These are phyloP conservation scores for Zosterops hypoxanthus DNA, from an alignment of 2,113 vertebrate species.

Conservation along the genomic window DNA sequence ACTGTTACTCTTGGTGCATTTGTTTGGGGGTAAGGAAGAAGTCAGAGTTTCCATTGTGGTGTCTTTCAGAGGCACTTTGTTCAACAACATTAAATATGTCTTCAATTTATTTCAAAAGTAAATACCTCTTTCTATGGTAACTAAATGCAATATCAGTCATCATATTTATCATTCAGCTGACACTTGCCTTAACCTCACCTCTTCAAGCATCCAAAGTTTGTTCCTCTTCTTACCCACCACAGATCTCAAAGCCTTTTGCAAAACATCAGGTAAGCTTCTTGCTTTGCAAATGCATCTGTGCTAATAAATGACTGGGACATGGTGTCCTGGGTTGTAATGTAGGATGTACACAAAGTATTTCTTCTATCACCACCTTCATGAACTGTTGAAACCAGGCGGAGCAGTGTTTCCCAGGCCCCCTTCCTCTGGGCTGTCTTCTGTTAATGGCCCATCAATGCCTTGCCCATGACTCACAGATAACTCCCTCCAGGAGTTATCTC, in stretches of 20 bases:
- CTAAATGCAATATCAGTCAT: not conserved
- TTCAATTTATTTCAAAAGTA: not conserved
- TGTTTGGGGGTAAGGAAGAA: accelerated
- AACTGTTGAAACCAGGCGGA: too few species aligned
- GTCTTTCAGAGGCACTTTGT: not conserved
- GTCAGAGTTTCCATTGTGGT: not conserved
- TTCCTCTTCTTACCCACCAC: not conserved
- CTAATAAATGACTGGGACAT: not conserved
- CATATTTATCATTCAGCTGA: not conserved
- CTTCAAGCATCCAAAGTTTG: not conserved
- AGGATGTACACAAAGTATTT: too few species aligned
- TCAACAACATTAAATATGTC: not conserved
- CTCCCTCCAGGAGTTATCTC: too few species aligned
- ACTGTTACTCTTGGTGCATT: not conserved
- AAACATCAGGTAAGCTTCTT: not conserved
- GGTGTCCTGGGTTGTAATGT: too few species aligned
- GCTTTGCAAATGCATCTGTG: not conserved
- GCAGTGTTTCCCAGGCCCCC: too few species aligned
- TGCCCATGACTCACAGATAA: too few species aligned
- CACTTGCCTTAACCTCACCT: not conserved
- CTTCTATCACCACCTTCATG: too few species aligned
- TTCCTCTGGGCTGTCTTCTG: too few species aligned
- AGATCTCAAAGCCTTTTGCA: not conserved
- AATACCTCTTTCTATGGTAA: not conserved
- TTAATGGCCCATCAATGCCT: too few species aligned